Conservation (phyloP, 2,888 invertebrate genomes). For the Diaprepes abbreviatus region DNA sequence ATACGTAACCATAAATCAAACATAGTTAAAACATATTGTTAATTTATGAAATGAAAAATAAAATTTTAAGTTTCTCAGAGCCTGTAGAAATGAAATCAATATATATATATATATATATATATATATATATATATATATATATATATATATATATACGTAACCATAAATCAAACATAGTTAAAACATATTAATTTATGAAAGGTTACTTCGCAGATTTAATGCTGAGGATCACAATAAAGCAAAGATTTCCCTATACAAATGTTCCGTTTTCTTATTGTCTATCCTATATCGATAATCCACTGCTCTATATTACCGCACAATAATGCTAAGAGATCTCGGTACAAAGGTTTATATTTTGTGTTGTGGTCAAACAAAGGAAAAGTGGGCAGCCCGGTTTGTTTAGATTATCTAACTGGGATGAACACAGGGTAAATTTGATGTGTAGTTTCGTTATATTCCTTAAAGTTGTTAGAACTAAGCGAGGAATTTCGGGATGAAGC, state of each 20-base stretch:
- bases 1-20: too few species aligned
- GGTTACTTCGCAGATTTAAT: too few species aligned
- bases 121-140: too few species aligned
- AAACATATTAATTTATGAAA: too few species aligned
- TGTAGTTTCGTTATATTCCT: constrained; percentile 10
- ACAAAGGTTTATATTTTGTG: constrained; percentile 61
- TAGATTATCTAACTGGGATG: constrained; percentile 18
- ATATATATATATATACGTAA: too few species aligned
- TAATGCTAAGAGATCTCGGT: constrained; percentile 62
- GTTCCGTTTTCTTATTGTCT: background rate
- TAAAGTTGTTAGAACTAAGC: background rate
- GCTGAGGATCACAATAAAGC: too few species aligned
- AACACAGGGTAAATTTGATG: constrained; percentile 8
- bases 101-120: too few species aligned
- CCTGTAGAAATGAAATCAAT: too few species aligned
- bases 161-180: too few species aligned
- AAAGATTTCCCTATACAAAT: background rate
- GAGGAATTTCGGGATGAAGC: background rate
- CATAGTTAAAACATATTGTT: too few species aligned
- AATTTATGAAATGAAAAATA: too few species aligned
- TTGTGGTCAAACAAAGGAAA: constrained; percentile 33
- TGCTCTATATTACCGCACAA: constrained; percentile 38
- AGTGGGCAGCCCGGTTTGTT: constrained; percentile 13
- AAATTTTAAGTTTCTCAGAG: too few species aligned
- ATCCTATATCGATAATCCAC: constrained; percentile 27